Conservation (phyloP, 2,113 vertebrate species). For the Misgurnus mizolepis region DNA sequence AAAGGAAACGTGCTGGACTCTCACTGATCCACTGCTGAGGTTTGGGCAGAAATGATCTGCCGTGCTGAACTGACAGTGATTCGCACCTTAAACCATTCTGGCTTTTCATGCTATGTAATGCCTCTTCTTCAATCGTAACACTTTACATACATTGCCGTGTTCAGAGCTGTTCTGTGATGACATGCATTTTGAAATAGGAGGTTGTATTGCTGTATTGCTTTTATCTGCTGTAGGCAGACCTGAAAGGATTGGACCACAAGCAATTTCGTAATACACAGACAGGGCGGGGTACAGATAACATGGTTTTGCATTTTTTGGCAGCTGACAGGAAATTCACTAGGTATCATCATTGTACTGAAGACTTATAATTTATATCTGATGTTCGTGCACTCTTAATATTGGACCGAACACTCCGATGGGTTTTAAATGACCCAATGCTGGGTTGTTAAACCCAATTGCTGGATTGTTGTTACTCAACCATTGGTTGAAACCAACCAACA, state of each 20-base stretch:
- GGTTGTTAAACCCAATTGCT: too few species aligned
- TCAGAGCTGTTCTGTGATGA: background rate
- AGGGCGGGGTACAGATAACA: background rate
- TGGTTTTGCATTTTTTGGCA: background rate
- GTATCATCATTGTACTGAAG: slow-evolving; percentile 11
- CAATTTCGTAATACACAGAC: slow-evolving; percentile 3
- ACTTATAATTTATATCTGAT: background rate
- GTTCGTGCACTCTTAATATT: too few species aligned
- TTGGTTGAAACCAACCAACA: too few species aligned
- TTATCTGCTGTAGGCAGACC: background rate
- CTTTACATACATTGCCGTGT: background rate
- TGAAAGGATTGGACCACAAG: background rate
- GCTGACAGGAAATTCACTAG: slow-evolving; percentile 11
- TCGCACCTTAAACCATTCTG: background rate
- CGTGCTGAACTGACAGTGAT: background rate
- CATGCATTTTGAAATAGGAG: background rate
- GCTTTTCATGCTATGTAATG: background rate
- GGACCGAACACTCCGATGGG: too few species aligned
- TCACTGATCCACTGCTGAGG: slow-evolving; percentile 25
- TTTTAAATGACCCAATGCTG: too few species aligned
- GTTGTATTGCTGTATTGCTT: background rate
- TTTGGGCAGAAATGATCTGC: background rate
- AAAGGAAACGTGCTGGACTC: slow-evolving; percentile 71
- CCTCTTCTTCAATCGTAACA: background rate
- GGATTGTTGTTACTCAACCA: too few species aligned